Conservation (phyloP, 2,113 vertebrate species). For the Lynx canadensis region DNA sequence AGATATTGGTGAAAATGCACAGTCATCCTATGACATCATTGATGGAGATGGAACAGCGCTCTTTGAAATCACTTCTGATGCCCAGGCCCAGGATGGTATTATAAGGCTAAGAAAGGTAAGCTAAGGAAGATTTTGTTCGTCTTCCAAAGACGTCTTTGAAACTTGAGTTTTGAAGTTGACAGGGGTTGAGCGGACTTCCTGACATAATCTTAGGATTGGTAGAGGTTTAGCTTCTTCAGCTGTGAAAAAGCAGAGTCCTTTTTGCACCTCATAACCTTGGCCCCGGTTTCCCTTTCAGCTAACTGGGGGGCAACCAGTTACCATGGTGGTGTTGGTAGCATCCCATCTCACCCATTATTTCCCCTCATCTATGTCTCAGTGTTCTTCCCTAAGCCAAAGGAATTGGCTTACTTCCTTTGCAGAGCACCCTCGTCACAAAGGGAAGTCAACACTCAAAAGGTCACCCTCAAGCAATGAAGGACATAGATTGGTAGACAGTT, state of each 20-base stretch:
- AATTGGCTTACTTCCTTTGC: neutral
- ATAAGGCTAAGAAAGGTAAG: conserved; percentile 95
- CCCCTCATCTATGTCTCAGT: neutral
- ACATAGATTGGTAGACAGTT: neutral
- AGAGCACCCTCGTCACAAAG: neutral
- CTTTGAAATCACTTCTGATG: conserved; percentile 95
- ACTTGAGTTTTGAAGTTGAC: neutral
- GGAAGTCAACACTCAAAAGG: neutral
- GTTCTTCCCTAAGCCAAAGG: neutral
- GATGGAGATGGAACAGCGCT: conserved; percentile 94
- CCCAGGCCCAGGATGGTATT: conserved; percentile 95
- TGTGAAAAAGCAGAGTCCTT: neutral
- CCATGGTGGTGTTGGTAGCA: too few relatives aligned
- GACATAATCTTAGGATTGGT: neutral
- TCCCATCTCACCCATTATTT: neutral
- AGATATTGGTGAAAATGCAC: conserved; percentile 96
- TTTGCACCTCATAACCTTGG: neutral
- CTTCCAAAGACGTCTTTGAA: neutral
- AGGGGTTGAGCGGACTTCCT: neutral
- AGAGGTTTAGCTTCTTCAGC: neutral
- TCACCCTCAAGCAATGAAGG: neutral
- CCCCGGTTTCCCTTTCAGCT: neutral
- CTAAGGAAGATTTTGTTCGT: neutral
- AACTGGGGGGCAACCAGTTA: neutral
- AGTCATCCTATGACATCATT: conserved; percentile 94